These are phyloP conservation scores for Drosophila aldrichi DNA, from an alignment of 2,888 invertebrate species.

Conservation along the genomic window DNA sequence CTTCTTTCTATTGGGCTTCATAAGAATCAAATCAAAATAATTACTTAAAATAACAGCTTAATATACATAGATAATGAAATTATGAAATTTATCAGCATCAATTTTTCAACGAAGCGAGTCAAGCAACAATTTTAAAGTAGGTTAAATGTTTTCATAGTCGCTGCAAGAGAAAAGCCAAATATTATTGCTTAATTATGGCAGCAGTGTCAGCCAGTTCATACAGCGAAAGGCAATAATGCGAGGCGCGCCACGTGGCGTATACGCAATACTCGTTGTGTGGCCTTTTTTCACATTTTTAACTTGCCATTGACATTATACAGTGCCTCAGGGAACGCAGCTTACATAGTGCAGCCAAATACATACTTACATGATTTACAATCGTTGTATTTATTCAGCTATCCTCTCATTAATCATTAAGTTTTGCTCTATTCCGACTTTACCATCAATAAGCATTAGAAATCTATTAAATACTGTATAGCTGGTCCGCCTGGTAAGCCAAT, in stretches of 20 bases:
- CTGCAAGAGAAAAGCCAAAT: background rate
- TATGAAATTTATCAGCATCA: background rate
- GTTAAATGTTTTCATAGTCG: background rate
- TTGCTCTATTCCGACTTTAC: background rate
- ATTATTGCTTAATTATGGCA: conserved; percentile 1
- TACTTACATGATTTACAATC: background rate
- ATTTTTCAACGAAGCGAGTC: no score
- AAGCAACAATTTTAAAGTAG: background rate
- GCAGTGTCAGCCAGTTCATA: conserved; percentile 27
- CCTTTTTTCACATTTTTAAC: conserved; percentile 13
- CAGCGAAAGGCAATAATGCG: conserved; percentile 10
- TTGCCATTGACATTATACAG: conserved; percentile 1
- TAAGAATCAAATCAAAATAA: background rate
- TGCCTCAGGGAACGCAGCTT: background rate
- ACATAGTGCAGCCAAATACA: conserved; percentile 8
- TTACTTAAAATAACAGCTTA: background rate
- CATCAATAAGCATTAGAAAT: conserved; percentile 33
- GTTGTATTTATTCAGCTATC: background rate
- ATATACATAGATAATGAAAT: background rate
- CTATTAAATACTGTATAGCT: conserved; percentile 10
- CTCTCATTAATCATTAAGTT: conserved; percentile 38
- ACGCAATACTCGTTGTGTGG: conserved; percentile 30
- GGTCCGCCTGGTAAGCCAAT: background rate
- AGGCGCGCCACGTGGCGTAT: conserved; percentile 19
- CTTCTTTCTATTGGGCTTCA: no score